Evolutionary conservation across 2,113 vertebrate genomes (phyloP).

Genomic region (Anser cygnoides): DNA sequence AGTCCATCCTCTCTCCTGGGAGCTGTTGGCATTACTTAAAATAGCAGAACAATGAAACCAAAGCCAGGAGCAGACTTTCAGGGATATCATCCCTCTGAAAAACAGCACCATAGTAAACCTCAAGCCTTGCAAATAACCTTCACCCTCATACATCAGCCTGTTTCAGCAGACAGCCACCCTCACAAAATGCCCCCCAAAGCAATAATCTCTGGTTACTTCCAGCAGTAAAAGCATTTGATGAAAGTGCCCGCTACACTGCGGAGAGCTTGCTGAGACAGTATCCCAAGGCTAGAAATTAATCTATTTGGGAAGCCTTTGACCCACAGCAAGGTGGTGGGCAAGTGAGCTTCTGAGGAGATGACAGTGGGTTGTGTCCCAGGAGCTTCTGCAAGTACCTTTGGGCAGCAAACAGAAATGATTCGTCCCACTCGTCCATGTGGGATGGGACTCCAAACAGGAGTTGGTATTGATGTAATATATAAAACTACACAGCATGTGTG

Average conservation of each 20-base stretch:
- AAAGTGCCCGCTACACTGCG: background rate
- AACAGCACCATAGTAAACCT: background rate
- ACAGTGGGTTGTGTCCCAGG: background rate
- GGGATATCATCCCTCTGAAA: background rate
- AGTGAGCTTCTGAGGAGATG: background rate
- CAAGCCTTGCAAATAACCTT: background rate
- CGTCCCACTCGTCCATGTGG: background rate
- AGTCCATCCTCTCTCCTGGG: background rate
- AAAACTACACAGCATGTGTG: background rate
- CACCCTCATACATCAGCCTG: rapidly evolving
- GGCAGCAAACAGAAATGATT: background rate
- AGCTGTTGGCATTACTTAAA: background rate
- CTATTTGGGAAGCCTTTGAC: background rate
- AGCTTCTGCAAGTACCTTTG: background rate
- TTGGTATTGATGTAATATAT: background rate
- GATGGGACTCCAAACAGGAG: background rate
- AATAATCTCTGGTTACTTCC: background rate
- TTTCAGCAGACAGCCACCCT: background rate
- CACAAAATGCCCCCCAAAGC: background rate
- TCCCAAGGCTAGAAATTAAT: background rate
- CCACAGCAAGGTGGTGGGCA: background rate
- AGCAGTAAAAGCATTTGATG: background rate
- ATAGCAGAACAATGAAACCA: background rate
- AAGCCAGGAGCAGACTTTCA: background rate
- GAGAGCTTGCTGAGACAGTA: background rate